Base-by-base conservation (phyloP, 2,113 vertebrate species). In the Ardeotis arabs region DNA sequence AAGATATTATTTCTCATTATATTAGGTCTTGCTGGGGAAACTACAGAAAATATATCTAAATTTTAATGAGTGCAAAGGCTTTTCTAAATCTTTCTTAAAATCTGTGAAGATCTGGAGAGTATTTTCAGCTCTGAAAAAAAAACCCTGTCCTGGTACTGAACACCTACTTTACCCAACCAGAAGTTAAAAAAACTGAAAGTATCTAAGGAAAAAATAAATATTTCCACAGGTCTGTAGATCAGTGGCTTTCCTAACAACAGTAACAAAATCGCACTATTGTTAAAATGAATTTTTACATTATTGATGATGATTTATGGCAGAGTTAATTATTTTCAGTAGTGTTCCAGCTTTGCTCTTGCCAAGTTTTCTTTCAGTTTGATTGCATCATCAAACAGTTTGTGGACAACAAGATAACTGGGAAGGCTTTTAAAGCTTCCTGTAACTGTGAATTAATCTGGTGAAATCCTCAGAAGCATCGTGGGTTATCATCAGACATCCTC, bases 381-480 rank as follows among this genome's bases (percentile, higher is more conserved):
- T 11, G 23, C 0, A 0, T 59, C 75, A 52, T 44, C 2, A 1
- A 87, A n/a, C 2, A 59, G 64, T 31, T 89, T 20, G 44, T 28
- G 4, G 12, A 39, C 0, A 12, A 67, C 41, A 74, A 45, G 25
- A 29, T 31, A 92, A 81, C 47, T 6, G 0, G 29, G 33, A 95
- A 95, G 25, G 76, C 18, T 80, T 69, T 45, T 82, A 12, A 37
- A 77, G 63, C 67, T 92, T 83, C 45, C 85, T 6, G 0, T 28
- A 90, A 70, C 22, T 6, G 6, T 50, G 47, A 81, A 74, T 59
- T 58, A 69, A 86, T 39, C 73, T 87, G 68, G 76, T n/a, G 50
- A 81, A 74, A 92, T 47, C 45, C 83, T 55, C 41, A 88, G 67
- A 76, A 62, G 31, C 60, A 66, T 37, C 50, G 37, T 84, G 59